Evolutionary conservation across 2,113 vertebrate species (phyloP).

Genomic region (Rhynchopsitta pachyrhyncha): DNA sequence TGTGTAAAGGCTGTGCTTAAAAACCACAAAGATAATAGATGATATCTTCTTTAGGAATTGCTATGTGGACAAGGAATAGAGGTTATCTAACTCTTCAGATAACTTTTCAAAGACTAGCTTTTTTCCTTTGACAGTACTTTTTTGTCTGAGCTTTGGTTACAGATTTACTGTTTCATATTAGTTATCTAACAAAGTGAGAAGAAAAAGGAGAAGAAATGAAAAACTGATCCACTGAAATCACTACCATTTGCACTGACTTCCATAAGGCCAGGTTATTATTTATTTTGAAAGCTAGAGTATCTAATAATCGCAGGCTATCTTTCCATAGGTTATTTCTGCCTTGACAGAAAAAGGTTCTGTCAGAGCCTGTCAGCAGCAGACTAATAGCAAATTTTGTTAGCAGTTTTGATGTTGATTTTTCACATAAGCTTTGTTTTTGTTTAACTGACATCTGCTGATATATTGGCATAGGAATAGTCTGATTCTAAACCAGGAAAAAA

Average conservation of each 20-base stretch:
- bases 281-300: neutral
- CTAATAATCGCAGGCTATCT: neutral
- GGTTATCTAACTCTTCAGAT: neutral
- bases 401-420: neutral
- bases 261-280: neutral
- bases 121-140: neutral
- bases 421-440: neutral
- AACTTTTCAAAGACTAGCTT: neutral
- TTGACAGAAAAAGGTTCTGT: neutral
- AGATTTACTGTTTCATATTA: neutral
- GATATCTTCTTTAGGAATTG: neutral
- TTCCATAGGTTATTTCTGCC: neutral
- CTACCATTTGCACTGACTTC: neutral
- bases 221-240: neutral
- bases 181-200: neutral
- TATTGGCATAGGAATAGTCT: neutral
- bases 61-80: neutral
- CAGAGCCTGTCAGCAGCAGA: neutral
- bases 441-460: neutral
- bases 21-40: neutral
- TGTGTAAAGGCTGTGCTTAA: neutral
- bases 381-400: neutral
- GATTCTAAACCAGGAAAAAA: neutral
- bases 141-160: neutral
- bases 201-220: neutral